Conservation (phyloP, 1,140 invertebrate genomes). For the Drosophila repletoides region DNA sequence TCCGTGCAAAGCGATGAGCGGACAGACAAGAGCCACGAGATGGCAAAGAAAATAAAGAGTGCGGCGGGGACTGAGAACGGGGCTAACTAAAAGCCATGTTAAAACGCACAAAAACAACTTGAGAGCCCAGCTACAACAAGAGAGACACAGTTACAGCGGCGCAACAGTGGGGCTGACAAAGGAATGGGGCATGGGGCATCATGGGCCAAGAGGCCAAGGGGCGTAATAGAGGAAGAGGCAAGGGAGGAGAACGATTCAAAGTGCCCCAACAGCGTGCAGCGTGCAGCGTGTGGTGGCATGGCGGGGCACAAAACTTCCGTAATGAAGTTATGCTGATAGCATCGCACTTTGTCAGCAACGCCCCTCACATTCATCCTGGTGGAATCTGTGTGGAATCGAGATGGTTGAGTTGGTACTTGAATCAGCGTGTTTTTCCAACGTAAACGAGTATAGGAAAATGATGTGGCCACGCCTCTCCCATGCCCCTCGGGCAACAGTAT, state of each 20-base stretch:
- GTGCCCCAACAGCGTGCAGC: slow-evolving; percentile 6
- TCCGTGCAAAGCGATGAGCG: no score
- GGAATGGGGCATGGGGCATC: no score
- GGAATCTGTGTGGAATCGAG: slow-evolving; percentile 19
- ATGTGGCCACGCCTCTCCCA: slow-evolving; percentile 2
- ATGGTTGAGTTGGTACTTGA: no score
- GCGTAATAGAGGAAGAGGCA: background rate
- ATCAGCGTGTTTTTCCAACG: no score
- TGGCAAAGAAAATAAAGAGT: slow-evolving; percentile 21
- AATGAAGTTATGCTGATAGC: slow-evolving; percentile 80
- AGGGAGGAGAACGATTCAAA: background rate
- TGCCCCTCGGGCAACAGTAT: slow-evolving; percentile 1
- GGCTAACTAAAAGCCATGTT: slow-evolving; percentile 68
- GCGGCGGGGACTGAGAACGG: slow-evolving; percentile 13
- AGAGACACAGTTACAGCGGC: slow-evolving; percentile 10
- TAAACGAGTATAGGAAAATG: slow-evolving; percentile 12
- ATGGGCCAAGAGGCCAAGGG: no score
- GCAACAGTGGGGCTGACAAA: background rate
- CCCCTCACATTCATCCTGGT: slow-evolving; percentile 18
- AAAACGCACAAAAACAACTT: slow-evolving; percentile 60
- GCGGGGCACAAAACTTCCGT: slow-evolving; percentile 56
- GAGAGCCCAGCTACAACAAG: slow-evolving; percentile 18
- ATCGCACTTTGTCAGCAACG: slow-evolving; percentile 65
- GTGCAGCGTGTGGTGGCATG: slow-evolving; percentile 7
- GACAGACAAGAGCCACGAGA: background rate